Evolutionary conservation across 2,113 vertebrate genomes (phyloP), one percentile per base, ranked within the genome.

Genomic region (Eptesicus fuscus): DNA sequence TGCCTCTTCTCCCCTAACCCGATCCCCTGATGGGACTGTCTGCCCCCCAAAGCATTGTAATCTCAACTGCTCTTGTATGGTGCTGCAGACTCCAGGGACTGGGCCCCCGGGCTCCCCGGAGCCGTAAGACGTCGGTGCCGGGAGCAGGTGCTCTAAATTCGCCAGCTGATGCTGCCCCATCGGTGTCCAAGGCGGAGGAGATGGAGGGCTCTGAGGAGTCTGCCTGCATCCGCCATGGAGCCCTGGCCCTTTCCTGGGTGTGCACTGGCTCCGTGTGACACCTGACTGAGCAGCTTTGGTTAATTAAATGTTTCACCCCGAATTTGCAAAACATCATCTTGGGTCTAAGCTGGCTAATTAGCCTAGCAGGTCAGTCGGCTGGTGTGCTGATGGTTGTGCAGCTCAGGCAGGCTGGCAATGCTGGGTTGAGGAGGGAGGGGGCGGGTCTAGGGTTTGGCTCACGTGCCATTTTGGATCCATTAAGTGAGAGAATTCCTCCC

Each of bases 281-380:
- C 76, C 69, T 61, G 89, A 47, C 92, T 78, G 89, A 80, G 70
- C 95, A 94, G 82, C 94, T 82, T 56, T 96, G 96, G 96, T 95
- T 85, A 96, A 96, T 96, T 93, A 95, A 95, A 95, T 96, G 78
- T 88, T 95, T 96, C 91, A 86, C 86, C 86, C 74, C 4, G 18
- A 92, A 89, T 95, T 96, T 96, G 92, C 70, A 95, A 59, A 91
- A 63, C 82, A 32, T 90, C 93, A 3, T 88, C 84, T 61, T 63
- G 10, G 1, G 86, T 86, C 42, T 18, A 95, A 11, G 2, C 71
- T 7, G 42, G 6, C 77, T 96, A 63, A 96, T 95, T 92, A 95
- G 80, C 88, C 28, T 49, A 63, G 63, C 92, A 56, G 82, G 94
- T 92, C 82, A 17, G 47, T 4, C 0, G 5, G 77, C 88, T 92